Conservation (phyloP, 2,113 vertebrate genomes). For the Copsychus sechellarum region DNA sequence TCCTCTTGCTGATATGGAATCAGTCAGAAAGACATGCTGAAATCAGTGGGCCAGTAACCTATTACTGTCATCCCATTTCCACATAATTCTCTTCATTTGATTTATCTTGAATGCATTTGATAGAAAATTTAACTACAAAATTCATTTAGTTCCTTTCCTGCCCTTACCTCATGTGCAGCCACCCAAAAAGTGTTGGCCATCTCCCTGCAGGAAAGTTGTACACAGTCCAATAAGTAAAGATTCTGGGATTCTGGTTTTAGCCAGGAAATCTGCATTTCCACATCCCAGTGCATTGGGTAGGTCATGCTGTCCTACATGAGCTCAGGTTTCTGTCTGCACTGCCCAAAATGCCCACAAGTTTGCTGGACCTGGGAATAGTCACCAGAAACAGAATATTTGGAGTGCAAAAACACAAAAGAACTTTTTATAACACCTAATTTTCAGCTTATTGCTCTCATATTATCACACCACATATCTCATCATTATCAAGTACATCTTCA, state of each 20-base stretch:
- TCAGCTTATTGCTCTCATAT: neutral
- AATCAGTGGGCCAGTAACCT: neutral
- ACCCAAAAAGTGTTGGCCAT: neutral
- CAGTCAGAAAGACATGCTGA: neutral
- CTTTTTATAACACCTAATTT: neutral
- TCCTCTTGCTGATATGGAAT: neutral
- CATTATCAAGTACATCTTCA: neutral
- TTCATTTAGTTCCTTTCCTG: neutral
- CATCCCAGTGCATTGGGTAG: neutral
- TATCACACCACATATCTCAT: fast-evolving
- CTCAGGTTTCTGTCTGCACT: neutral
- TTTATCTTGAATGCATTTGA: neutral
- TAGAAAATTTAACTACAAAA: neutral
- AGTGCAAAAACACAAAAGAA: neutral
- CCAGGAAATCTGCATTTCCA: neutral
- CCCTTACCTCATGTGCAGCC: neutral
- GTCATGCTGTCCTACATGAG: neutral
- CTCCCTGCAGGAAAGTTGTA: neutral
- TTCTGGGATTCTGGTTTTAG: neutral
- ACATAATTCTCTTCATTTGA: neutral
- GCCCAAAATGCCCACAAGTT: neutral
- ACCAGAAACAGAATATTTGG: neutral
- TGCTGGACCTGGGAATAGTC: neutral
- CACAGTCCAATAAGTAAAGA: neutral
- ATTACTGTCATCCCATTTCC: neutral